Conservation (phyloP, 2,888 invertebrate genomes). For the Lymantria dispar region DNA sequence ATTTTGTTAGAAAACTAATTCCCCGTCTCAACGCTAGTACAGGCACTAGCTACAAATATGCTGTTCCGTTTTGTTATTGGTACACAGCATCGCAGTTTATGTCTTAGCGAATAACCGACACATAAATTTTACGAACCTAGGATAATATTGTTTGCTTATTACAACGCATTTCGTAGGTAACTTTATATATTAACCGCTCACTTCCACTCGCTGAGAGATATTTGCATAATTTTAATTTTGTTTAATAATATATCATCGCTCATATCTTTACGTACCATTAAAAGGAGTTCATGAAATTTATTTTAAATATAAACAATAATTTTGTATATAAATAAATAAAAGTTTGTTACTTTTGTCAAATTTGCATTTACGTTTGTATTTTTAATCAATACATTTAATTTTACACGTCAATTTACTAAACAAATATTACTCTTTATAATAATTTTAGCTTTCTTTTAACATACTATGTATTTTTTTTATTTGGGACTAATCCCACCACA, state of each 20-base stretch:
- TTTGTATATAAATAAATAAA: too few species aligned
- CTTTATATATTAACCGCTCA: slow-evolving; percentile 50
- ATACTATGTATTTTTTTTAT: too few species aligned
- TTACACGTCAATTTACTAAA: too few species aligned
- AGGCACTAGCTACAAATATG: slow-evolving; percentile 34
- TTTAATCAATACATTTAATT: too few species aligned
- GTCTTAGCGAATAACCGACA: slow-evolving; percentile 64
- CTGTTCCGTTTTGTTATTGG: slow-evolving; percentile 46
- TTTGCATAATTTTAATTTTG: slow-evolving; percentile 64
- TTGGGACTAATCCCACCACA: too few species aligned
- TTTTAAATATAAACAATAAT: too few species aligned
- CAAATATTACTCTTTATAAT: too few species aligned
- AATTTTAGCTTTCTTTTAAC: too few species aligned
- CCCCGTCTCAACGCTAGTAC: slow-evolving; percentile 31
- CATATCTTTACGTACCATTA: too few species aligned
- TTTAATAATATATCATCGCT: slow-evolving; percentile 10
- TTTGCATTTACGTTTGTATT: too few species aligned
- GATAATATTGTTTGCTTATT: slow-evolving; percentile 69
- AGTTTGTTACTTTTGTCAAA: too few species aligned
- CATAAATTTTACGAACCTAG: slow-evolving; percentile 70
- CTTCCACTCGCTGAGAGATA: slow-evolving; percentile 46
- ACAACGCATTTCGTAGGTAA: slow-evolving; percentile 53
- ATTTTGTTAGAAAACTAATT: slow-evolving; percentile 21
- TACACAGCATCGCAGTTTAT: slow-evolving; percentile 53
- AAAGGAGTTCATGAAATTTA: too few species aligned